These are phyloP conservation scores for Semibalanus balanoides DNA, from an alignment of 1,140 invertebrate species.

Conservation along the genomic window DNA sequence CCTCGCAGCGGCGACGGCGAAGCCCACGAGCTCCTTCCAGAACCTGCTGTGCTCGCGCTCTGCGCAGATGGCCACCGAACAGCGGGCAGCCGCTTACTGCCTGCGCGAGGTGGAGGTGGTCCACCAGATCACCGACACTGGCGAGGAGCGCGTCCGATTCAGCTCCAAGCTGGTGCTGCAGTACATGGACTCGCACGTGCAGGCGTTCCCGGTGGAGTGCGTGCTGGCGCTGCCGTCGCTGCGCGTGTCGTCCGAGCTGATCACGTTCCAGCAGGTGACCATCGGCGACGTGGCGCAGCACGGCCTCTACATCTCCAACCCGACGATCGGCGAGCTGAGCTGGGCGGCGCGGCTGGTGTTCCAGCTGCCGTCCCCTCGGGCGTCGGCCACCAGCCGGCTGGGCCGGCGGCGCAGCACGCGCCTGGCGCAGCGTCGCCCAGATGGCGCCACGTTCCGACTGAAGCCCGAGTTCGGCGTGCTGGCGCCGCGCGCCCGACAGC, in stretches of 20 bases:
- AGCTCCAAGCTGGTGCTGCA: background rate
- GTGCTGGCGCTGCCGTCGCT: background rate
- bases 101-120: background rate
- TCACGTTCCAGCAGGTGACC: background rate
- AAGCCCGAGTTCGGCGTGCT: background rate
- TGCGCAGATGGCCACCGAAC: background rate
- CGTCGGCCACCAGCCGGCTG: background rate
- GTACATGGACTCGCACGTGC: background rate
- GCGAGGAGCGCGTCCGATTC: background rate
- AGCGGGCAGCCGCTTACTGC: background rate
- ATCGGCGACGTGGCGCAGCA: background rate
- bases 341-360: background rate
- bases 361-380: background rate
- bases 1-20: background rate
- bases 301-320: background rate
- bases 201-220: background rate
- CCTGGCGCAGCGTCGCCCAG: no score
- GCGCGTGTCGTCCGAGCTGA: background rate
- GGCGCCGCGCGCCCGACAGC: no score
- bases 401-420: background rate
- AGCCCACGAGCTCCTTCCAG: background rate
- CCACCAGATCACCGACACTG: background rate
- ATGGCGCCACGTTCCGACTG: background rate
- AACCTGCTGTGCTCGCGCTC: background rate
- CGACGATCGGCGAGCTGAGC: background rate